Evolutionary conservation across 2,888 invertebrate species (phyloP), one percentile per base, ranked within the genome.

Genomic region (Abrostola tripartita): DNA sequence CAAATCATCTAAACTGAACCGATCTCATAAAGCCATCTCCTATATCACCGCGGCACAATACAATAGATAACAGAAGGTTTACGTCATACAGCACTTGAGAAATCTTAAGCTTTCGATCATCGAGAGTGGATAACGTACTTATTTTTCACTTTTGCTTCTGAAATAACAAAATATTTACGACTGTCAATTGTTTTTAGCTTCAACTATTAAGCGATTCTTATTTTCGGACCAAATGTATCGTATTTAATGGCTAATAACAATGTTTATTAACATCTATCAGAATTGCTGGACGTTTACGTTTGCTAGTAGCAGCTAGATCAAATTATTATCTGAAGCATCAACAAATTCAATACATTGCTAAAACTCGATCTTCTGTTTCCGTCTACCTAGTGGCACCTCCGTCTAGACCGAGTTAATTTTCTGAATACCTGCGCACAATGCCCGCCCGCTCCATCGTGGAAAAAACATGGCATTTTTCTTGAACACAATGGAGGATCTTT

Each of bases 371-470:
- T 62, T 63, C 55, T 73, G 36, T 6, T 8, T 6, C 0, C 51
- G 12, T 6, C 5, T 60, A 0, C 5, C 0, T 0, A 11, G 5
- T 58, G 61, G 1, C 36, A 0, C 7, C 9, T 40, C 64, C 68
- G 90, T 90, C 91, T 90, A 90, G 90, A 90, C 89, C 81, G 75
- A 86, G 87, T 87, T 88, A 90, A 91, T 91, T 87, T 85, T 76
- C 81, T 70, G 84, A 87, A 91, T 92, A 90, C 90, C 90, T 89
- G 85, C 72, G 81, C 81, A 91, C 92, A 92, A 91, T 87, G 76
- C 84, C 52, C 58, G 65, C 41, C 59, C 71, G 59, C 66, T 61
- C 47, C 65, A 50, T 71, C 59, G 24, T 62, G 76, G 63, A 62
- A 82, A 85, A 85, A 88, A 88, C 81, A 76, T 78, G 76, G 69